Evolutionary conservation across 2,797 vertebrate genomes (phyloP).

Genomic region (Urophycis tenuis): DNA sequence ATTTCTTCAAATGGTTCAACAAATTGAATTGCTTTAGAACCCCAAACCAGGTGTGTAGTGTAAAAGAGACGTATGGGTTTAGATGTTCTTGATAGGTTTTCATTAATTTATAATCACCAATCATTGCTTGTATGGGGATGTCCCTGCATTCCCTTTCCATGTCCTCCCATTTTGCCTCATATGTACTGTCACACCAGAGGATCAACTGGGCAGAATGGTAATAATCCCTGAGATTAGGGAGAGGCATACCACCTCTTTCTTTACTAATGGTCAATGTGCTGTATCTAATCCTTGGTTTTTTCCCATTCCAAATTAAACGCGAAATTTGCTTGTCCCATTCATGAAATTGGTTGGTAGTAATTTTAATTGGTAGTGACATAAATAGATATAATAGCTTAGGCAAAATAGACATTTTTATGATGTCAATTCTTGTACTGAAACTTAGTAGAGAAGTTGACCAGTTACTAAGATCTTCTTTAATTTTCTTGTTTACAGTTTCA

Average conservation of each 20-base stretch:
- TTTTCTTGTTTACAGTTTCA: not conserved
- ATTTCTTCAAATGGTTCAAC: too few relatives aligned
- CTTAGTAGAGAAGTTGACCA: not conserved
- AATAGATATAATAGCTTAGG: slow-evolving; percentile 7
- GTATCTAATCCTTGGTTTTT: slow-evolving; percentile 2
- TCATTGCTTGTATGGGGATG: too few relatives aligned
- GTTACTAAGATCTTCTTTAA: not conserved
- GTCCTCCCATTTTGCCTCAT: too few relatives aligned
- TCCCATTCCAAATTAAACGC: slow-evolving; percentile 2
- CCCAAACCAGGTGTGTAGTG: too few relatives aligned
- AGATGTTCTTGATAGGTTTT: too few relatives aligned
- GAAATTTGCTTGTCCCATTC: slow-evolving; percentile 7
- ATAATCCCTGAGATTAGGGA: slow-evolving; percentile 12
- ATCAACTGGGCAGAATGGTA: slow-evolving; percentile 1
- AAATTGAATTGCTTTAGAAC: too few relatives aligned
- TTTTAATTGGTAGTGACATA: not conserved
- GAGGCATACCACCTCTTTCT: slow-evolving; percentile 5
- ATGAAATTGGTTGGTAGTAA: not conserved
- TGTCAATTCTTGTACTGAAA: slow-evolving; percentile 9
- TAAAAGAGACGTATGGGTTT: too few relatives aligned
- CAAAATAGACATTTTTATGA: not conserved
- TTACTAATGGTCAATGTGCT: slow-evolving; percentile 1
- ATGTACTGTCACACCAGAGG: too few relatives aligned
- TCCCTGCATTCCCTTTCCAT: too few relatives aligned
- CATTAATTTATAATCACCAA: too few relatives aligned